A percentile compares a stretch with the other conserved stretches of the same genome.
Evolutionary conservation across 2,888 invertebrate species (phyloP).

Genomic region (Acrobasis consociella): DNA sequence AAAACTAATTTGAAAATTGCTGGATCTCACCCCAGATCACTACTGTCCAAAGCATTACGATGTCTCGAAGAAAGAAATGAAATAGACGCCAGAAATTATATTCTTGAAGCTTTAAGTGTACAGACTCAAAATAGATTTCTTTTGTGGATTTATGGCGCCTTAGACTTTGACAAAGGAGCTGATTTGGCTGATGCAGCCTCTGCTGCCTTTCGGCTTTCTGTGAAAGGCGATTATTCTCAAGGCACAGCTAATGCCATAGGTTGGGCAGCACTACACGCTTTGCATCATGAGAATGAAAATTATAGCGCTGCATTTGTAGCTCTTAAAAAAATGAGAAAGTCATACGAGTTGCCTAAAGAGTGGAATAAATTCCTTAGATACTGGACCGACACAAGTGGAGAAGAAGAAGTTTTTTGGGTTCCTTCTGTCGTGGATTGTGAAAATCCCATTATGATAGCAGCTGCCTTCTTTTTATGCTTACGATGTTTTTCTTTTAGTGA

Average conservation of each 20-base stretch:
- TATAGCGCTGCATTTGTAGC: slow-evolving; percentile 60
- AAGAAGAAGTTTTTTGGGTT: slow-evolving; percentile 69
- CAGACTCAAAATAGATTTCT: slow-evolving; percentile 63
- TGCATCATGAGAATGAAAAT: slow-evolving; percentile 56
- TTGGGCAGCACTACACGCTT: slow-evolving; percentile 70
- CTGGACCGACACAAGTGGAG: slow-evolving; percentile 65
- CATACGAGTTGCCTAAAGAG: slow-evolving; percentile 55
- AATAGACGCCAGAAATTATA: slow-evolving; percentile 52
- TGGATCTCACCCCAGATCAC: slow-evolving; percentile 52
- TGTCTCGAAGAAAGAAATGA: slow-evolving; percentile 59
- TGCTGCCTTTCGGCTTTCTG: slow-evolving; percentile 66
- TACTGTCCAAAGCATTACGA: slow-evolving; percentile 58
- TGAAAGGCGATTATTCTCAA: slow-evolving; percentile 64
- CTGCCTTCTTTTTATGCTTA: slow-evolving; percentile 72
- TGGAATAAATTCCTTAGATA: slow-evolving; percentile 60
- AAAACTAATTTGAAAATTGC: slow-evolving; percentile 48
- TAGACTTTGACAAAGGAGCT: slow-evolving; percentile 55
- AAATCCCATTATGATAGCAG: slow-evolving; percentile 66
- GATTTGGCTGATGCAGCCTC: slow-evolving; percentile 45
- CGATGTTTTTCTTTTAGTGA: slow-evolving; percentile 65
- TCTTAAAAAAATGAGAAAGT: slow-evolving; percentile 68
- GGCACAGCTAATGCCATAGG: slow-evolving; percentile 67
- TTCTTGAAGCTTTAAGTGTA: slow-evolving; percentile 51
- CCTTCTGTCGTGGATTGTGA: slow-evolving; percentile 48
- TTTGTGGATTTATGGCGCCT: slow-evolving; percentile 65